Conservation (phyloP, 2,113 vertebrate species). For the Calonectris borealis region DNA sequence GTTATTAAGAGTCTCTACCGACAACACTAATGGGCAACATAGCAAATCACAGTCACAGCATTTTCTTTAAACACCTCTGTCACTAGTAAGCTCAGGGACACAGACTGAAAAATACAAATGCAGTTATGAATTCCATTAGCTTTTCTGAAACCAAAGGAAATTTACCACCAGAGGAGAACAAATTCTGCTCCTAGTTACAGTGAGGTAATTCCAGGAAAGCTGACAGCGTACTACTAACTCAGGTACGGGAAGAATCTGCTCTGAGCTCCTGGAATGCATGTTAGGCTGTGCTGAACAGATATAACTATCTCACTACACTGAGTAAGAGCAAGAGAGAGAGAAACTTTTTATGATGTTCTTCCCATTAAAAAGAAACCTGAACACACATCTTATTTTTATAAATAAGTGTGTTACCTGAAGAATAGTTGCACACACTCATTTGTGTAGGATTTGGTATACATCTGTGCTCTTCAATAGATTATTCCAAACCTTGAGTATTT, state of each 20-base stretch:
- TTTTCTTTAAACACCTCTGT: not conserved
- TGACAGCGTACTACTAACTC: not conserved
- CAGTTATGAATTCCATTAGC: not conserved
- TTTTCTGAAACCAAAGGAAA: constrained; percentile 28
- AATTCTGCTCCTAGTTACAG: not conserved
- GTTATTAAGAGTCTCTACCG: not conserved
- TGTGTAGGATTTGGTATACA: constrained; percentile 29
- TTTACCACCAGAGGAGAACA: not conserved
- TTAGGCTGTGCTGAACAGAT: not conserved
- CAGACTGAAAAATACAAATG: constrained; percentile 7
- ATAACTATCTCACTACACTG: not conserved
- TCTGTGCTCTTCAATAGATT: constrained; percentile 19
- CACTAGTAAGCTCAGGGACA: not conserved
- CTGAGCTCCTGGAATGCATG: not conserved
- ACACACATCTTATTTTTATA: not conserved
- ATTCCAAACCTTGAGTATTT: constrained; percentile 36
- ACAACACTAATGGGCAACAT: not conserved
- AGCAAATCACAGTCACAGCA: not conserved
- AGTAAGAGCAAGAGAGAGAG: not conserved
- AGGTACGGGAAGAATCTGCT: not conserved
- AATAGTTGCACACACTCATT: not conserved
- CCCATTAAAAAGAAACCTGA: not conserved
- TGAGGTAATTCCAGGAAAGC: not conserved
- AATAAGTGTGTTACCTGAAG: constrained; percentile 12
- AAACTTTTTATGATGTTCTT: not conserved